phyloP scores from a whole-genome alignment of 2,888 invertebrate species.

The Cinara cedri region DNA sequence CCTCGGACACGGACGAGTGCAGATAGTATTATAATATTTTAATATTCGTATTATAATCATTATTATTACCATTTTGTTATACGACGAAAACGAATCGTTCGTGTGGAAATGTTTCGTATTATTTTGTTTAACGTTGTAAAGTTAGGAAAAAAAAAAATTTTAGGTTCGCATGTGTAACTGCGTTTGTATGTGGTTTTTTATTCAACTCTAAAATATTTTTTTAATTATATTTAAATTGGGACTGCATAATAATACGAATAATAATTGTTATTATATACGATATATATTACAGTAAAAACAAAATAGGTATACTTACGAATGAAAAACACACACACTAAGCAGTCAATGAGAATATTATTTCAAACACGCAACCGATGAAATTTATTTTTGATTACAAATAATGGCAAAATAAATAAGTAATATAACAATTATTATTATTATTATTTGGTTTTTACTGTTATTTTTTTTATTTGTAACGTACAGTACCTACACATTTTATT shows the following conservation, averaged over 20 bases:
- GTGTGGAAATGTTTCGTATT: slow-evolving; percentile 14
- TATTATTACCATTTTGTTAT: background rate
- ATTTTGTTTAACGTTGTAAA: background rate
- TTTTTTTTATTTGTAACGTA: slow-evolving; percentile 30
- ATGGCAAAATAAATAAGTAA: slow-evolving; percentile 53
- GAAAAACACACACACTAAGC: slow-evolving; percentile 15
- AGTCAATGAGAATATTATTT: slow-evolving; percentile 34
- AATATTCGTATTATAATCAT: no score
- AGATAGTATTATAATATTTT: no score
- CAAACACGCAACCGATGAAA: slow-evolving; percentile 42
- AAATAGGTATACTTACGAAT: background rate
- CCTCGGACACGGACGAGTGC: no score
- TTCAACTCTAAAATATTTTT: slow-evolving; percentile 19
- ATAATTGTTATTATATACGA: no score
- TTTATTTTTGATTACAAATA: slow-evolving; percentile 49
- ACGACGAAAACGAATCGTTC: background rate
- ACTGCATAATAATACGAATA: no score
- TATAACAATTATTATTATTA: slow-evolving; percentile 41
- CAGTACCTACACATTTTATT: slow-evolving; percentile 22
- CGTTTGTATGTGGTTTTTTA: background rate
- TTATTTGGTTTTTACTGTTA: background rate
- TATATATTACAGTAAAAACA: background rate
- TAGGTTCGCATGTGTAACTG: no score
- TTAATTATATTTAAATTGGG: slow-evolving; percentile 50
- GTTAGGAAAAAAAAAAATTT: no score